Percentiles rank a stretch among this genome's conserved stretches.
Conservation (phyloP, 2,113 vertebrate genomes). For the Etheostoma spectabile region DNA sequence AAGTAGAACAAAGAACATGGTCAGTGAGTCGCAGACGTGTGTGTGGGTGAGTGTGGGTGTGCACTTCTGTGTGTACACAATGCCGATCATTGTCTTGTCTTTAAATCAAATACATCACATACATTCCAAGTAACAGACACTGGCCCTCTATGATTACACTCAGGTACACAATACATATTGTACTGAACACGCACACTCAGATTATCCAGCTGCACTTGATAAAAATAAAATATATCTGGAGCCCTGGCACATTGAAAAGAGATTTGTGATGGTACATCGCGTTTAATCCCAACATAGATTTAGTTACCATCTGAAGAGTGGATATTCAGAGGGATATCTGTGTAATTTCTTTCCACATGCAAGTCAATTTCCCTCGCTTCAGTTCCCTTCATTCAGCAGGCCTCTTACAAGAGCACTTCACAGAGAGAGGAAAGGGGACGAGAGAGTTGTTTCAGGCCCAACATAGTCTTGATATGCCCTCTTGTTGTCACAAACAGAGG, state of each 20-base stretch:
- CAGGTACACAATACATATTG: constrained; percentile 9
- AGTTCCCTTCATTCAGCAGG: constrained; percentile 30
- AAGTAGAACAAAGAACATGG: constrained; percentile 16
- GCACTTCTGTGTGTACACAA: not conserved
- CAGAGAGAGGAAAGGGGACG: constrained; percentile 9
- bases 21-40: constrained; percentile 22
- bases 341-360: constrained; percentile 56
- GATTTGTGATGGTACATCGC: constrained; percentile 72
- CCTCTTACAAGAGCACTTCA: constrained; percentile 57
- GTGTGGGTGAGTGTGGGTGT: not conserved
- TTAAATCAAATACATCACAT: constrained; percentile 36
- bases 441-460: constrained; percentile 47
- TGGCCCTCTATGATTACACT: constrained; percentile 24
- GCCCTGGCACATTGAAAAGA: constrained; percentile 32
- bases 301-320: constrained; percentile 43
- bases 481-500: constrained; percentile 70
- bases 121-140: constrained; percentile 13
- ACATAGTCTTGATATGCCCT: constrained; percentile 51
- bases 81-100: constrained; percentile 30
- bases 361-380: constrained; percentile 42
- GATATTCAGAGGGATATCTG: constrained; percentile 53
- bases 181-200: not conserved
- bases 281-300: constrained; percentile 64
- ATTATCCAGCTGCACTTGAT: not conserved
- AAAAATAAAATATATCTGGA: constrained; percentile 29